These are phyloP conservation scores for Arctia plantaginis DNA, from an alignment of 2,888 invertebrate genomes.

Conservation along the genomic window DNA sequence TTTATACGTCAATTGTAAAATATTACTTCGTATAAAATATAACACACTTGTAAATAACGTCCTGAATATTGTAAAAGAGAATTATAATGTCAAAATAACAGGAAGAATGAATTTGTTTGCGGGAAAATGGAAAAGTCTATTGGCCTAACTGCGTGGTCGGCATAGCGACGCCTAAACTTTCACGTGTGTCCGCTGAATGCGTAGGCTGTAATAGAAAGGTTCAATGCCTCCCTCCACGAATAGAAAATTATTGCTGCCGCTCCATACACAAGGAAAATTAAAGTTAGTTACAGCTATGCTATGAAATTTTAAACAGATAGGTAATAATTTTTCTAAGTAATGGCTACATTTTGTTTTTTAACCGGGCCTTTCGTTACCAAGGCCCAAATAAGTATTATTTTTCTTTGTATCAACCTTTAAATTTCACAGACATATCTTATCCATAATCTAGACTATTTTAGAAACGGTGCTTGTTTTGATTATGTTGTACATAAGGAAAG, in stretches of 20 bases:
- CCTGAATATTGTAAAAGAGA: conserved; percentile 37
- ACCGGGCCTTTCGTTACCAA: not conserved
- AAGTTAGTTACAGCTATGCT: conserved; percentile 24
- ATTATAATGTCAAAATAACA: conserved; percentile 53
- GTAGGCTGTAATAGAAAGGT: conserved; percentile 43
- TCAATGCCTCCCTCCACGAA: conserved; percentile 48
- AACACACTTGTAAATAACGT: conserved; percentile 58
- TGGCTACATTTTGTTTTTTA: not conserved
- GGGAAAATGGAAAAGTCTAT: conserved; percentile 73
- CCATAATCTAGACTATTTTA: not conserved
- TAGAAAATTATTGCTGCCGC: conserved; percentile 41
- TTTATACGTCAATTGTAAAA: conserved; percentile 23
- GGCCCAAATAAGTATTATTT: not conserved
- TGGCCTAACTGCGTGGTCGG: conserved; percentile 77
- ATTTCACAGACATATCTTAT: not conserved
- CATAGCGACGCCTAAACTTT: conserved; percentile 60
- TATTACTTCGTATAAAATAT: conserved; percentile 45
- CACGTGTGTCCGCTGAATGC: conserved; percentile 40
- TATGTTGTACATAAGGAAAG: not conserved
- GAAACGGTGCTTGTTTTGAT: not conserved
- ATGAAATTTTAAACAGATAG: conserved; percentile 10
- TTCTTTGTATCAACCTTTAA: not conserved
- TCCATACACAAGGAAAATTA: conserved; percentile 29
- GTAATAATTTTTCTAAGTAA: not conserved
- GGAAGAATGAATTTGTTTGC: conserved; percentile 51